A percentile compares a stretch with the other conserved stretches of the same genome.
Conservation (phyloP, 2,113 vertebrate genomes). For the Accipiter cooperii region DNA sequence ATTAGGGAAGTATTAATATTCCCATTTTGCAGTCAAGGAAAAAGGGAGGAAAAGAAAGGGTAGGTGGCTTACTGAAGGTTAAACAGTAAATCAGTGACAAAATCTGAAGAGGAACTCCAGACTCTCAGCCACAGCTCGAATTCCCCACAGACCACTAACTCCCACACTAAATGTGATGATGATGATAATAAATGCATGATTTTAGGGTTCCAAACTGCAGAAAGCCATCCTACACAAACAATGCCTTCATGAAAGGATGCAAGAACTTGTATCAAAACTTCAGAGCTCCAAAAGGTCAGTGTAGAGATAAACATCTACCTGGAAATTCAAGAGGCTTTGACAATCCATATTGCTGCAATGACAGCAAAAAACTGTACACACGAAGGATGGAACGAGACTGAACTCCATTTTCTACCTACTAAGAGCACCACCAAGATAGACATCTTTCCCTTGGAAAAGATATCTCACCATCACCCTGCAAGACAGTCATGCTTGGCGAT, state of each 20-base stretch:
- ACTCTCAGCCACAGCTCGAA: neutral
- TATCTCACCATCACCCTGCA: neutral
- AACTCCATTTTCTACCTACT: neutral
- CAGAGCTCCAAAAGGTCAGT: neutral
- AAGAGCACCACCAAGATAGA: neutral
- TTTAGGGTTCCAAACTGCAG: neutral
- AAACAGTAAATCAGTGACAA: neutral
- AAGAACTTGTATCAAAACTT: neutral
- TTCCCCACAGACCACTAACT: neutral
- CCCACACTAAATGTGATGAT: neutral
- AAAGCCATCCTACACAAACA: neutral
- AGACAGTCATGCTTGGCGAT: neutral
- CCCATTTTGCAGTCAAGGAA: neutral
- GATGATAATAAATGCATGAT: neutral
- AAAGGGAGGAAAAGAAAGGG: neutral
- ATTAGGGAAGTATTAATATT: slow-evolving; percentile 17
- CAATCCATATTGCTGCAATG: neutral
- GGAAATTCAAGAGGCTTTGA: neutral
- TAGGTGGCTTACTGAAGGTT: neutral
- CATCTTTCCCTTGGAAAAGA: neutral
- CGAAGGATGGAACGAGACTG: neutral
- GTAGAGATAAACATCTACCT: neutral
- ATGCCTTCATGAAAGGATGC: neutral
- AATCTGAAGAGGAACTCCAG: neutral
- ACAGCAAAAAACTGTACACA: neutral